phyloP scores from a whole-genome alignment of 2,113 vertebrate species.

The Cichladusa arquata region DNA sequence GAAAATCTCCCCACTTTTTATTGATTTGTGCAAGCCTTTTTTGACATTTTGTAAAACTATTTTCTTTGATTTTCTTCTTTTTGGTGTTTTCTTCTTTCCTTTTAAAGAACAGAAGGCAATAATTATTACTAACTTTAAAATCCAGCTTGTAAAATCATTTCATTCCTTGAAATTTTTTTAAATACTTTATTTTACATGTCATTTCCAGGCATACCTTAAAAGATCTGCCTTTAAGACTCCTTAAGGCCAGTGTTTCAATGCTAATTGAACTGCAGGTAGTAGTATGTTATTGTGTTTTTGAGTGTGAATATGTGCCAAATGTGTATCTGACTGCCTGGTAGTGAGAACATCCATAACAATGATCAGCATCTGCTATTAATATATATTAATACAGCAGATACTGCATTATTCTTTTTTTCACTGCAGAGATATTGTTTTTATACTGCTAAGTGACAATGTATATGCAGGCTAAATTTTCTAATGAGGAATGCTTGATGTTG shows the following conservation, averaged over 20 bases:
- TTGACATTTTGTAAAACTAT: neutral
- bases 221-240: neutral
- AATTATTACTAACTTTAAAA: neutral
- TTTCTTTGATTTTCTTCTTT: neutral
- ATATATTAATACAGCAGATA: neutral
- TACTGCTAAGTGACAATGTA: neutral
- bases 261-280: slow-evolving; percentile 21
- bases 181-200: neutral
- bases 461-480: neutral
- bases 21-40: neutral
- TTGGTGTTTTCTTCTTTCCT: neutral
- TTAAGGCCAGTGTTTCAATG: neutral
- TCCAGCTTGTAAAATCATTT: slow-evolving; percentile 4
- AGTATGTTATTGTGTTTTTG: neutral
- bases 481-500: neutral
- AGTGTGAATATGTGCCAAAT: neutral
- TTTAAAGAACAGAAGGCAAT: neutral
- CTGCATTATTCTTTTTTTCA: neutral
- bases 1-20: neutral
- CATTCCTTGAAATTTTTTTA: neutral
- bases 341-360: neutral
- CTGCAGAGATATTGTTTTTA: neutral
- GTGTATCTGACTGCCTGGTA: neutral
- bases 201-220: neutral
- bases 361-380: neutral